Base-by-base conservation (phyloP, 2,888 invertebrate genomes). In the Nebria salina region DNA sequence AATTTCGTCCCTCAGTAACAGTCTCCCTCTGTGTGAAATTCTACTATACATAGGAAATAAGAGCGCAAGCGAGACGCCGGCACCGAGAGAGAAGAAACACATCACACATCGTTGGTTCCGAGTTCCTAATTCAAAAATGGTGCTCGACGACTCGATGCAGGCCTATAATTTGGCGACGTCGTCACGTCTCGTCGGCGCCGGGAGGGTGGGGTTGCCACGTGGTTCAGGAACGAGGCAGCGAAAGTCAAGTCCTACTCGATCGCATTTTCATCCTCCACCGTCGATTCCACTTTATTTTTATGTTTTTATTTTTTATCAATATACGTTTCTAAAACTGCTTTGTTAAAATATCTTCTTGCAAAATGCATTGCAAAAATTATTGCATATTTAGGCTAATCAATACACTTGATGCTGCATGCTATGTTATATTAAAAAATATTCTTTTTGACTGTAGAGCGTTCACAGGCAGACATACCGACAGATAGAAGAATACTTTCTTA, bases 191-290 rank as follows among this genome's bases (percentile, higher is more conserved):
- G 80, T 9, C 64, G 75, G 54, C 66, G 64, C 70, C 43, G 66
- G 54, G 73, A 65, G 81, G 76, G 77, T 81, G 83, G 82, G 82
- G 84, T 85, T 85, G 85, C 85, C 84, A 86, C 87, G 88, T 88
- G 88, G 87, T 88, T 86, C 54, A 4, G 20, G 70, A 26, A 34
- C 13, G 70, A 70, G 70, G 11, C 13, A 20, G 25, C 20, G 70
- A 20, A 34, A 70, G 25, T 25, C 11, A 70, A 68, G 68, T 54
- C 54, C 13, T 13, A 54, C 54, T 54, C 54, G 54, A 54, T 54
- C 54, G 34, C 34, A 34, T 34, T 34, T 4, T 34, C 54, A 54
- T 54, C 54, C 2, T 8, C 54, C 8, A 54, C 54, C 54, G 1
- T 54, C 54, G 7, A 2, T 54, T 54, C 54, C 54, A 54, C 54